These are phyloP conservation scores for Globodera rostochiensis DNA, from an alignment of 1,140 invertebrate species.

Conservation along the genomic window DNA sequence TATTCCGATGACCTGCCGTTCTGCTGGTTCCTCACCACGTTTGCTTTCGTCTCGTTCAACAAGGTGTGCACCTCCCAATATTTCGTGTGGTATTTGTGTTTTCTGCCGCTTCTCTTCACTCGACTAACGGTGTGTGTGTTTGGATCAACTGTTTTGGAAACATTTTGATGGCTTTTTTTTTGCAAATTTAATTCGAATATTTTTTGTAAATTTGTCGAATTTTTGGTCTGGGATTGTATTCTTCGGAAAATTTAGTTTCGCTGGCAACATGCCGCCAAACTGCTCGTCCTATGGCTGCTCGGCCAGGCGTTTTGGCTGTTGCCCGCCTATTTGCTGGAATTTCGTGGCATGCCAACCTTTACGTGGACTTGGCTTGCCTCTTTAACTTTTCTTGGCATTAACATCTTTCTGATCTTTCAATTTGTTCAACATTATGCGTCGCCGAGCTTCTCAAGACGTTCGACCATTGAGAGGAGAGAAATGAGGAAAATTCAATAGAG, in stretches of 20 bases:
- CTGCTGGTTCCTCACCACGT: conserved; percentile 81
- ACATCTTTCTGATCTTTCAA: conserved; percentile 59
- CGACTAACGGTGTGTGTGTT: conserved; percentile 34
- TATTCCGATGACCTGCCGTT: conserved; percentile 76
- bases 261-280: conserved; percentile 12
- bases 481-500: conserved; percentile 14
- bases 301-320: conserved; percentile 85
- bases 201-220: too few relatives aligned
- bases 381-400: conserved; percentile 68
- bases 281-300: conserved; percentile 75
- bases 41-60: conserved; percentile 89
- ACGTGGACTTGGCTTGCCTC: conserved; percentile 70
- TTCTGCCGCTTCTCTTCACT: conserved; percentile 77
- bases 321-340: conserved; percentile 87
- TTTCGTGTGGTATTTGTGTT: conserved; percentile 90
- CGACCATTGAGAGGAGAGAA: too few relatives aligned
- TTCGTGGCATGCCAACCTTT: conserved; percentile 79
- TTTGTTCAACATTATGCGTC: conserved; percentile 22
- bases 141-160: background rate
- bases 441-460: too few relatives aligned
- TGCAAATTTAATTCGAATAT: too few relatives aligned
- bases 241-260: conserved; percentile 42
- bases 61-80: conserved; percentile 96
- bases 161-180: too few relatives aligned
- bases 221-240: background rate